phyloP scores from a whole-genome alignment of 2,888 invertebrate genomes.

The Tenthredo notha region DNA sequence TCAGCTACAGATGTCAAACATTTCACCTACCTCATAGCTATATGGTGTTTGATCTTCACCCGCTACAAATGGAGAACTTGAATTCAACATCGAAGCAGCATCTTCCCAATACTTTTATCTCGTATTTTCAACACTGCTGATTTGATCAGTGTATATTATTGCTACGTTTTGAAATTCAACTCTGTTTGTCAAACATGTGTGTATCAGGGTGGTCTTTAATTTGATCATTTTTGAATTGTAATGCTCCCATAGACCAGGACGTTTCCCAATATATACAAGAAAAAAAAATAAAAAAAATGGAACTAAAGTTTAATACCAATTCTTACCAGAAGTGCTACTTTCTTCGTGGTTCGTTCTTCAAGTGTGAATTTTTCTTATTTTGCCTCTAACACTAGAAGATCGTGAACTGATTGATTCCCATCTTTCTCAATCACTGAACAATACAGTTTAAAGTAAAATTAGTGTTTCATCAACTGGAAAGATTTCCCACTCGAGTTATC shows the following conservation, averaged over 20 bases:
- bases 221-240: too few species aligned
- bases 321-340: background rate
- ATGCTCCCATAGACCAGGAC: too few species aligned
- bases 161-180: background rate
- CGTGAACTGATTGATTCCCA: background rate
- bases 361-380: too few species aligned
- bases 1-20: conserved; percentile 14
- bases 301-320: background rate
- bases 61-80: background rate
- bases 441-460: background rate
- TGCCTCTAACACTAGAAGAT: background rate
- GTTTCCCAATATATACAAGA: too few species aligned
- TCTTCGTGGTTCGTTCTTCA: background rate
- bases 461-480: background rate
- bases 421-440: conserved; percentile 3
- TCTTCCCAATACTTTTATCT: background rate
- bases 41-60: background rate
- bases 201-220: too few species aligned
- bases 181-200: background rate
- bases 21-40: background rate
- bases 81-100: background rate
- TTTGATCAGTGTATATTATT: background rate
- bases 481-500: background rate
- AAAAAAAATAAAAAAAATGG: too few species aligned
- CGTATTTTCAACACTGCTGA: background rate